phyloP scores from a whole-genome alignment of 2,797 vertebrate genomes.

The Rhabdophis nuchalis region DNA sequence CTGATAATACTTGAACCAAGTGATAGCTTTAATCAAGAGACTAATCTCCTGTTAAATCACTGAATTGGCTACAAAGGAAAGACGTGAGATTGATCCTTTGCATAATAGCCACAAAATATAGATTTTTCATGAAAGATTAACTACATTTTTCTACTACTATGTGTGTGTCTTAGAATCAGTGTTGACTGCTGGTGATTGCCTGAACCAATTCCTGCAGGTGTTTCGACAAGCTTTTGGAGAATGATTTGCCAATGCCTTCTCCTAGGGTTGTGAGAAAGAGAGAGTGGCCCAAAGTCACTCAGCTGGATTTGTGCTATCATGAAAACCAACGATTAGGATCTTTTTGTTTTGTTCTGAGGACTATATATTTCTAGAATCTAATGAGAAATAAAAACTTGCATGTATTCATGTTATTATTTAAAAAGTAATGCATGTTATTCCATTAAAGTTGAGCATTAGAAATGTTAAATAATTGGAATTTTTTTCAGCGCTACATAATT shows the following conservation, averaged over 20 bases:
- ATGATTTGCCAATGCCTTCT: not conserved
- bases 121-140: not conserved
- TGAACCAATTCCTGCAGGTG: not conserved
- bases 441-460: not conserved
- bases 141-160: not conserved
- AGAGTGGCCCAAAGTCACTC: not conserved
- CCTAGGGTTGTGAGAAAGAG: not conserved
- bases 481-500: not conserved
- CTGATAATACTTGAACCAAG: not conserved
- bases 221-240: not conserved
- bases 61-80: constrained; percentile 17
- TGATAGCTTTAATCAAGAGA: not conserved
- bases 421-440: not conserved
- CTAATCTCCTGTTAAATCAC: not conserved
- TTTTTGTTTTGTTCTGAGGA: not conserved
- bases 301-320: not conserved
- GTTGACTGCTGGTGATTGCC: not conserved
- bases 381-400: not conserved
- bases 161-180: not conserved
- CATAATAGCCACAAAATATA: not conserved
- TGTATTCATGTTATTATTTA: not conserved
- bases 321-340: not conserved
- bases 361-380: not conserved
- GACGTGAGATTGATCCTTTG: not conserved
- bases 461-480: constrained; percentile 21